Percentiles rank a stretch among this genome's conserved stretches.
Evolutionary conservation across 2,888 invertebrate species (phyloP).

Genomic region (Acleris sparsana): DNA sequence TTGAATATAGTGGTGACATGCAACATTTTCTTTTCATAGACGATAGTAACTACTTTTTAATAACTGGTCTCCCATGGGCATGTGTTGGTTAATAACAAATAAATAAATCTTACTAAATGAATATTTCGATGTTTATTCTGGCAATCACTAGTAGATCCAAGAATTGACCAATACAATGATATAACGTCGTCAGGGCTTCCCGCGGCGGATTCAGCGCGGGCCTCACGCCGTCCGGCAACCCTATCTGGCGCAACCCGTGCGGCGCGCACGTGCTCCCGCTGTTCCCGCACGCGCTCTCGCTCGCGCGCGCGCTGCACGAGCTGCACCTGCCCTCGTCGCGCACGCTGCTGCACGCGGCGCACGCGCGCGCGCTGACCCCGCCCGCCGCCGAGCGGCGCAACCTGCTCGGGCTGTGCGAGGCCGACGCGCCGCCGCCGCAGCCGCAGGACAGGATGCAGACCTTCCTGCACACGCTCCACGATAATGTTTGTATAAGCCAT

Average conservation of each 20-base stretch:
- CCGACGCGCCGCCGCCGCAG: slow-evolving; percentile 81
- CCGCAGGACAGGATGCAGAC: slow-evolving; percentile 93
- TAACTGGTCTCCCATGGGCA: too few species aligned
- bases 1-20: too few species aligned
- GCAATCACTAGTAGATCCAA: not conserved
- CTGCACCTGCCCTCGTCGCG: slow-evolving; percentile 89
- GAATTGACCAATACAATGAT: not conserved
- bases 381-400: slow-evolving; percentile 90
- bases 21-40: too few species aligned
- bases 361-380: slow-evolving; percentile 87
- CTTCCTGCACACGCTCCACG: slow-evolving; percentile 90
- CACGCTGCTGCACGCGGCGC: slow-evolving; percentile 85
- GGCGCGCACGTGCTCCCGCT: slow-evolving; percentile 91
- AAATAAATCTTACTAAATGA: too few species aligned
- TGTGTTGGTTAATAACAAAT: too few species aligned
- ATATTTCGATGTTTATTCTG: too few species aligned
- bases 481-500: slow-evolving; percentile 78
- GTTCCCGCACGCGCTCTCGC: slow-evolving; percentile 89
- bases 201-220: slow-evolving; percentile 93
- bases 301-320: slow-evolving; percentile 91
- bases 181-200: slow-evolving; percentile 82
- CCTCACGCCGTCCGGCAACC: slow-evolving; percentile 89
- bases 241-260: slow-evolving; percentile 93
- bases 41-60: too few species aligned
- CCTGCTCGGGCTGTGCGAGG: slow-evolving; percentile 86